Base-by-base conservation (phyloP, 2,888 invertebrate species). In the Netelia melanura region DNA sequence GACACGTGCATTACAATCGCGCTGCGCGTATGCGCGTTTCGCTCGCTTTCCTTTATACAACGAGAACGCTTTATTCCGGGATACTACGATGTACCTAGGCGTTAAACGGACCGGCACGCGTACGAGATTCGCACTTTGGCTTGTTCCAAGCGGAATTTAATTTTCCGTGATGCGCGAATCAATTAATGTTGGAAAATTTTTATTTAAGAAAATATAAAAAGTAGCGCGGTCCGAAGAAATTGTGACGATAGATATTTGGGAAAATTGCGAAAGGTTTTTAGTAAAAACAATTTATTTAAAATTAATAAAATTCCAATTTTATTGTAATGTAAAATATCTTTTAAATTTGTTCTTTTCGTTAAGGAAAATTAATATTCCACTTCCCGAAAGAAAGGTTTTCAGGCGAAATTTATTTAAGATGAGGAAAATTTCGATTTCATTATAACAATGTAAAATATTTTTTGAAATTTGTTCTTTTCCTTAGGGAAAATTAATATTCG, bases 31-130 rank as follows among this genome's bases (percentile, higher is more conserved):
- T 48, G 25, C 23, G 43, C 61, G 25, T 70, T 70, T 58, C 74
- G 44, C 74, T 25, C 23, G 44, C 44, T 70, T 70, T 70, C 70
- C 70, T 56, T 58, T 58, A 58, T 58, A 14, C 48, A 48, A n/a
- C 30, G 30, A 3, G 30, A 30, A 5, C 58, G 58, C 87, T 89
- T 90, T 89, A 90, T 90, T 89, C 86, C 88, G 86, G 83, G 86
- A 87, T 87, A 85, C 30, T 0, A 86, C 84, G 79, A 86, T 87
- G 77, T 0, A 87, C 87, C 86, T 86, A 85, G 79, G 61, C 65
- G 48, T n/a, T 54, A 38, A 52, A 30, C 64, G 67, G 30, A 74
- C 44, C 64, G 76, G 48, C 48, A 10, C 48, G 11, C 23, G 61
- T 30, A 3, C 30, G 30, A 30, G 30, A 30, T 30, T 30, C 30